Conservation (phyloP, 1,140 invertebrate genomes). For the Dinothrombium tinctorium region DNA sequence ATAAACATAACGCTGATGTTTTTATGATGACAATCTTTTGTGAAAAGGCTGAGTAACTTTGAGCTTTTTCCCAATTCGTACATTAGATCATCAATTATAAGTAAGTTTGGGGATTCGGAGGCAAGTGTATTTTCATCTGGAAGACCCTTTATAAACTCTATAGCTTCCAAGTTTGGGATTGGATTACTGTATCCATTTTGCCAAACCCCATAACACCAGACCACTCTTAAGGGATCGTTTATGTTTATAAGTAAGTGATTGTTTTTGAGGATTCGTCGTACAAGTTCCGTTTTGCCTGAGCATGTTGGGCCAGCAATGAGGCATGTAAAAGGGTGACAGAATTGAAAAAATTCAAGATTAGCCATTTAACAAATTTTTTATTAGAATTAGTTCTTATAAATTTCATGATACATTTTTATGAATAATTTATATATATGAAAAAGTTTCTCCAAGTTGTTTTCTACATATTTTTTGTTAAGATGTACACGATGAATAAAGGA, state of each 20-base stretch:
- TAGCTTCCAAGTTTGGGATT: not conserved
- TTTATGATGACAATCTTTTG: constrained; percentile 20
- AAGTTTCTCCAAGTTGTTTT: too few relatives aligned
- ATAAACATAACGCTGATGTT: constrained; percentile 23
- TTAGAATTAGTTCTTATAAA: too few relatives aligned
- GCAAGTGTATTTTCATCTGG: not conserved
- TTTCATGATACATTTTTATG: too few relatives aligned
- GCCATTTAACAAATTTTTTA: too few relatives aligned
- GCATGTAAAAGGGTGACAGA: not conserved
- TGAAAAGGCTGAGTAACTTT: constrained; percentile 21
- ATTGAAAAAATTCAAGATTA: too few relatives aligned
- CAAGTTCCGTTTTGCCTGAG: not conserved
- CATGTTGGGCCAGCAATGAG: not conserved
- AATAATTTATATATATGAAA: too few relatives aligned
- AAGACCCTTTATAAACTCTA: not conserved
- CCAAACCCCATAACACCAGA: constrained; percentile 6
- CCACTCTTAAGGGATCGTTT: not conserved
- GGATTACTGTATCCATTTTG: not conserved
- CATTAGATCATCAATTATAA: constrained; percentile 23
- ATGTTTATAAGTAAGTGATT: not conserved
- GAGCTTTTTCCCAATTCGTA: constrained; percentile 17
- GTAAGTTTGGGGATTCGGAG: constrained; percentile 1
- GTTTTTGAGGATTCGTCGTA: not conserved
- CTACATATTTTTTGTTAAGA: too few relatives aligned
- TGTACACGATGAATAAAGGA: too few relatives aligned